Evolutionary conservation across 2,888 invertebrate genomes (phyloP), one percentile per base, ranked within the genome.

Genomic region (Polymixis lichenea): DNA sequence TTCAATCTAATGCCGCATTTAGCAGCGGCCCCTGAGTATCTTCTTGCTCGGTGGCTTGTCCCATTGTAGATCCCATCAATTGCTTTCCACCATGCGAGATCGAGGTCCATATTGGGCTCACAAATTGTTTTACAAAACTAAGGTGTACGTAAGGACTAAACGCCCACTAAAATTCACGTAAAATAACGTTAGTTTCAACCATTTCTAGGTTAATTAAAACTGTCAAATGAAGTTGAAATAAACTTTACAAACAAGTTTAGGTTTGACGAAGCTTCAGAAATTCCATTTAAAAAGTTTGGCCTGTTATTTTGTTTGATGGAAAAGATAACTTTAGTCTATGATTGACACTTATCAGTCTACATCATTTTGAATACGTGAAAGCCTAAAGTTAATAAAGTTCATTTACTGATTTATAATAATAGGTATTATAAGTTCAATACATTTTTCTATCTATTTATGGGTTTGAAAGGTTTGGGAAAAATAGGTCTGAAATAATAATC

Each of bases 201-300:
- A 28, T 28, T 46, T 13, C n/a, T 15, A 46, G 19, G 43, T 32
- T 51, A 28, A 61, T 73, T 71, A 58, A 51, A 49, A 22, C 43
- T 49, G 61, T 43, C 38, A 62, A 49, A 53, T 62, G 2, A 74
- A 55, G n/a, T 55, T 55, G 11, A 80, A 49, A 19, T 38, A 61
- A 72, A 61, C 32, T 60, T 60, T 32, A 1, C 19, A 15, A 32
- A 53, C 19, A 55, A 61, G 38, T 38, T 38, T 38, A 38, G 28
- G 49, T 78, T 25, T 28, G 43, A 15, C n/a, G 15, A 77, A 72
- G 11, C 17, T 79, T 38, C 60, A 25, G 46, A 46, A 58, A 70
- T 72, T 53, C 2, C 2, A 51, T n/a, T 61, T 79, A 15, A 61
- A 70, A 77, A 72, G 53, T 80, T 80, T 49, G 2, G 13, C 2